Evolutionary conservation across 1,140 invertebrate genomes (phyloP), one percentile per base, ranked within the genome.

Genomic region (Proales similis): DNA sequence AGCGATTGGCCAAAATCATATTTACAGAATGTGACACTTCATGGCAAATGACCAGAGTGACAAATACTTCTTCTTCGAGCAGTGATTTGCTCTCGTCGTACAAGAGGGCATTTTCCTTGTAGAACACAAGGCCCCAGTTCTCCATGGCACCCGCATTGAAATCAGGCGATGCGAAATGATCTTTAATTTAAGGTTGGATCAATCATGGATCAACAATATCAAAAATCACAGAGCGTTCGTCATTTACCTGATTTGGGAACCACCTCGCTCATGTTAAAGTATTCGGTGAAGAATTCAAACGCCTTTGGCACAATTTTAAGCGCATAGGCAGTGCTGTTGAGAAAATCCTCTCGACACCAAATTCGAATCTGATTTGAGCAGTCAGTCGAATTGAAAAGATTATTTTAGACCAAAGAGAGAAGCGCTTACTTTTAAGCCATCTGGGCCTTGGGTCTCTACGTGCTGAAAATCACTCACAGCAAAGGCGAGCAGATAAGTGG

Each of bases 61-160:
- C 69, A 65, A 69, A 70, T 43, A 71, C 68, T 47, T 71, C 70
- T 51, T 73, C 70, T 30, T 67, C 66, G 39, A 67, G 68, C 2
- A 70, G 71, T 0, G 72, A 73, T 4, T 69, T 66, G 4, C 69
- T 60, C n/a, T 67, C 64, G 62, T 75, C 73, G 57, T 68, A 72
- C 12, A 77, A 66, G 27, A 77, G 64, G n/a, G 71, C 68, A 12
- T 69, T 73, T 63, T 77, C 71, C 36, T 74, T 68, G 66, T 76
- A 77, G 19, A 77, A 69, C 0, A 77, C 70, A 24, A 76, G 66
- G 57, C 76, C 77, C 75, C 77, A 78, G 64, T 78, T 78, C 57
- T 78, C 75, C 75, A 78, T 77, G 7, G 73, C 78, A 7, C 75
- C 77, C n/a, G 71, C 78, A 61, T 72, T 73, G 64, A 78, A 78